Evolutionary conservation across 1,140 invertebrate genomes (phyloP).

Genomic region (Halyomorpha halys): DNA sequence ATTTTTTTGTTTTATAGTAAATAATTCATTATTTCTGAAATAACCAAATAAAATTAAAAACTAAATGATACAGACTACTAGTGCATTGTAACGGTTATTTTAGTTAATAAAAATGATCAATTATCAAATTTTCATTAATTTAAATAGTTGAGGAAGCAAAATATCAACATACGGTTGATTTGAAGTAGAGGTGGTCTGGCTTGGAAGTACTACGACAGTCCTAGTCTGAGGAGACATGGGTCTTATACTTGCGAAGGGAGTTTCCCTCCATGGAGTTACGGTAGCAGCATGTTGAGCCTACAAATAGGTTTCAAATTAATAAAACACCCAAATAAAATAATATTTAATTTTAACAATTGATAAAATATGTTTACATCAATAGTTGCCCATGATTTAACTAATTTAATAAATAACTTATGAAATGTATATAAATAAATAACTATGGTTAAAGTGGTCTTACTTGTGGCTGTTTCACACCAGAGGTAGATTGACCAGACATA

Average conservation of each 20-base stretch:
- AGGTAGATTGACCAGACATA: conserved; percentile 59
- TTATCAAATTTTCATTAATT: no score
- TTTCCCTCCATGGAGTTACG: conserved; percentile 41
- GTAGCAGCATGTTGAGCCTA: conserved; percentile 31
- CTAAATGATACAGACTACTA: no score
- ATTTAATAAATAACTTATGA: neutral
- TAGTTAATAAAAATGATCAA: no score
- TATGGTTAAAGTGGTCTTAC: conserved; percentile 25
- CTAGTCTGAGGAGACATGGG: conserved; percentile 64
- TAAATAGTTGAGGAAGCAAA: no score
- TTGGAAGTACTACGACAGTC: conserved; percentile 70
- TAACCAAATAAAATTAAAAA: no score
- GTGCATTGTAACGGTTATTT: no score
- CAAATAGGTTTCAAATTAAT: neutral
- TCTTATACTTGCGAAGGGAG: conserved; percentile 79
- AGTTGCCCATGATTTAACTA: no score
- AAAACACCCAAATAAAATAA: conserved; percentile 11
- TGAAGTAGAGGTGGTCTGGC: conserved; percentile 38
- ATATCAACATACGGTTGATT: conserved; percentile 31
- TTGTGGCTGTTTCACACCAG: conserved; percentile 35
- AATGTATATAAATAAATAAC: conserved; percentile 14
- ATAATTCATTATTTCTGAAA: no score
- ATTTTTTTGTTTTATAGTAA: no score
- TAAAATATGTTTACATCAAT: neutral
- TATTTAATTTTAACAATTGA: neutral